Evolutionary conservation across 2,888 invertebrate species (phyloP), one percentile per base, ranked within the genome.

Genomic region (Melitaea athalia): DNA sequence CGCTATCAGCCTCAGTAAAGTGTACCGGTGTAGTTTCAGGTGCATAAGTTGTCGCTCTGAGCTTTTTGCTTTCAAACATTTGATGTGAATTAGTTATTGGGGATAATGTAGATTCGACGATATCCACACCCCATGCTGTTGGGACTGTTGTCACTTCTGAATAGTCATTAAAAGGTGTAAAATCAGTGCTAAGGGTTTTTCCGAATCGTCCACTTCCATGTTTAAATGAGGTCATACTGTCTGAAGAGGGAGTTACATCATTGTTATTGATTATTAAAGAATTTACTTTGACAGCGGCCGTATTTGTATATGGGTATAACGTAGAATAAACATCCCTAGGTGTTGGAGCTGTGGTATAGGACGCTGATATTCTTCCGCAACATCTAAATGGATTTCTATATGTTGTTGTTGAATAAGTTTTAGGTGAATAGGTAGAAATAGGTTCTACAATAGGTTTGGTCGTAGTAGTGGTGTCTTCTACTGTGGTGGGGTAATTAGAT

Each of bases 131-230:
- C 92, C 92, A 93, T 57, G 88, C 88, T 24, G 89, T 81, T 5
- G 93, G 92, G 60, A 92, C 75, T 67, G 91, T 89, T 5, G 91
- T 91, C n/a, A 83, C 86, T 84, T 89, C 87, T 15, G 88, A 82
- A 50, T 91, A 90, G 15, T 93, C 93, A 59, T 84, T 93, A 7
- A 89, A 77, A 2, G 93, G 93, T 76, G 92, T 92, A 0, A 92
- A 89, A 33, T 90, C 86, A 31, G 85, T 87, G 64, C 85, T 86
- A 0, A 90, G 83, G 42, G 88, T 88, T 65, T 83, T 85, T 0
- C 93, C 93, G 61, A 94, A 94, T 72, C 92, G 92, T 77, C 90
- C 87, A 50, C 87, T 88, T 42, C 89, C 91, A 72, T 85, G 89
- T 75, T 81, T 87, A 31, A 85, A 83, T 6, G 82, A 74, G 1